Evolutionary conservation across 1,140 invertebrate genomes (phyloP).

Genomic region (Papilio polyxenes): DNA sequence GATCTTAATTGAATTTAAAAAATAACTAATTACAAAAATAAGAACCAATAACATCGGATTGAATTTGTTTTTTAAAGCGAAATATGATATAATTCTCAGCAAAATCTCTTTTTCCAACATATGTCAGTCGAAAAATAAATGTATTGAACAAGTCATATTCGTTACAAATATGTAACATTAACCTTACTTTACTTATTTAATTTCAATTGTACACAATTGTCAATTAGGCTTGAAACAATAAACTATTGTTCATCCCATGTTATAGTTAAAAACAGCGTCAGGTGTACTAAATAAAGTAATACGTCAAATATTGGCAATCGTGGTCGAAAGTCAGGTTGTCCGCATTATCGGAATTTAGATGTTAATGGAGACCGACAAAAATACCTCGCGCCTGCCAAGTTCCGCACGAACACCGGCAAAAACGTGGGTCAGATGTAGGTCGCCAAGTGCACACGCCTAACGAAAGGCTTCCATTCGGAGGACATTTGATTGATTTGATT

Average conservation of each 20-base stretch:
- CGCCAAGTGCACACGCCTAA: conserved; percentile 65
- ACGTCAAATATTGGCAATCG: conserved; percentile 50
- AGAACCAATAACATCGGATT: background rate
- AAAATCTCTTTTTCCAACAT: too few species aligned
- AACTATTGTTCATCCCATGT: background rate
- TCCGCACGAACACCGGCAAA: conserved; percentile 57
- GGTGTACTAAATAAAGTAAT: conserved; percentile 40
- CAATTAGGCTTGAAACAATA: background rate
- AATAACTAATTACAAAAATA: background rate
- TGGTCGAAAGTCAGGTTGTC: conserved; percentile 73
- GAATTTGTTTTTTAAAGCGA: background rate
- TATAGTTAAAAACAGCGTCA: background rate
- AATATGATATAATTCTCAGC: too few species aligned
- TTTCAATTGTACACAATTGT: background rate
- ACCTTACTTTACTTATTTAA: background rate
- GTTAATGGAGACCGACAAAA: conserved; percentile 72
- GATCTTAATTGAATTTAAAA: background rate
- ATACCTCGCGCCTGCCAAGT: conserved; percentile 52
- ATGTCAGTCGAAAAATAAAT: background rate
- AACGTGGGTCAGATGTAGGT: conserved; percentile 73
- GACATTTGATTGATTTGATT: too few species aligned
- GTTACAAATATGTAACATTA: background rate
- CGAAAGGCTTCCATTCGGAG: conserved; percentile 6
- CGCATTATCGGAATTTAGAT: conserved; percentile 69
- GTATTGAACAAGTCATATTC: background rate